Percentiles rank a stretch among this genome's conserved stretches.
Evolutionary conservation across 1,140 invertebrate genomes (phyloP).

Genomic region (Phenacoccus solenopsis): DNA sequence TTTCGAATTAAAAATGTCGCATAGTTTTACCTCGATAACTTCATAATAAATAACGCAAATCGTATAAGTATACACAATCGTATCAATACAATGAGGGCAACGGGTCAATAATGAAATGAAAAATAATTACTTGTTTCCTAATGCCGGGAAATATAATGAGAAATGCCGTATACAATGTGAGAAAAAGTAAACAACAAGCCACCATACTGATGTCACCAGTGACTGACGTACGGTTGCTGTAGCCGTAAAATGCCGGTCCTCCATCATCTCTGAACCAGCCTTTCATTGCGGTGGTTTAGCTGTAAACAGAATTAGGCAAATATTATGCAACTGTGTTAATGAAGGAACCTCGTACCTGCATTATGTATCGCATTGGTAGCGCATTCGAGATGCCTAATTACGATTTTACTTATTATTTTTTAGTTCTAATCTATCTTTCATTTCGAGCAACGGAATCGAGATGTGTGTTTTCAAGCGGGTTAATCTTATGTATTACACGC

Average conservation of each 20-base stretch:
- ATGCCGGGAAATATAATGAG: slow-evolving; percentile 89
- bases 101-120: neutral
- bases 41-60: too few relatives aligned
- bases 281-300: neutral
- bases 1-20: too few relatives aligned
- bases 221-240: slow-evolving; percentile 82
- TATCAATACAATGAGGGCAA: neutral
- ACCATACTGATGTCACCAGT: slow-evolving; percentile 78
- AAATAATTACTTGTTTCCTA: slow-evolving; percentile 66
- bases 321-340: neutral
- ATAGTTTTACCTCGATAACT: too few relatives aligned
- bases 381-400: too few relatives aligned
- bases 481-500: too few relatives aligned
- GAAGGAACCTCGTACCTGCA: neutral
- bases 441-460: too few relatives aligned
- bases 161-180: slow-evolving; percentile 80
- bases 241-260: slow-evolving; percentile 82
- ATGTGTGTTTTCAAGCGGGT: too few relatives aligned
- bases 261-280: slow-evolving; percentile 76
- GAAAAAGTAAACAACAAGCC: slow-evolving; percentile 71
- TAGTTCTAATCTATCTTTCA: too few relatives aligned
- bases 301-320: neutral
- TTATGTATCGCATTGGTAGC: too few relatives aligned
- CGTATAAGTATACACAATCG: too few relatives aligned
- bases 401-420: too few relatives aligned